These are phyloP conservation scores for Zaprionus obscuricornis DNA, from an alignment of 2,888 invertebrate genomes.

Conservation along the genomic window DNA sequence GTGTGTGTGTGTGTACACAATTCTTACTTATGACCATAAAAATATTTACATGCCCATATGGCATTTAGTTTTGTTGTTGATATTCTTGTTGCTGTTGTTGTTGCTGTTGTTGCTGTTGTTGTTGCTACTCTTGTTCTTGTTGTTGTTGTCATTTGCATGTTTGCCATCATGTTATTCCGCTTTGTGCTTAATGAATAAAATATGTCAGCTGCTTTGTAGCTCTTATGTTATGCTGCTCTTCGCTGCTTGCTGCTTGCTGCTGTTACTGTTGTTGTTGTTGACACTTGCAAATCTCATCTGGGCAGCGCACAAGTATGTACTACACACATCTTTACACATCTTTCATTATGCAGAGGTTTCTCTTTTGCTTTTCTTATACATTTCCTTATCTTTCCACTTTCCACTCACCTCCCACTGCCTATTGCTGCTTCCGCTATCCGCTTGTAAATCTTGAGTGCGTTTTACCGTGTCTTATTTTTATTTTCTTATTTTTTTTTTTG, in stretches of 20 bases:
- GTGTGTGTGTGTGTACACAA: constrained; percentile 53
- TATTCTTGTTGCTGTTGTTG: constrained; percentile 32
- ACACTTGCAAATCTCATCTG: constrained; percentile 65
- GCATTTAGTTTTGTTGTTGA: constrained; percentile 48
- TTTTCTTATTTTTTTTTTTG: too few relatives aligned
- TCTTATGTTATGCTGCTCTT: background rate
- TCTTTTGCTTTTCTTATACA: too few relatives aligned
- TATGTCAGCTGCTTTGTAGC: constrained; percentile 71
- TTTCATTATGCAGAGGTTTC: constrained; percentile 41
- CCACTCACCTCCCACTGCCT: constrained; percentile 1
- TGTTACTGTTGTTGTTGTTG: constrained; percentile 43
- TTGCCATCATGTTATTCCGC: constrained; percentile 57
- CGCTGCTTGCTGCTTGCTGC: constrained; percentile 6
- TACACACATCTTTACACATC: constrained; percentile 48
- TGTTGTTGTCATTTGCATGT: constrained; percentile 75
- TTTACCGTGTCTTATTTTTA: too few relatives aligned
- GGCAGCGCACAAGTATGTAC: constrained; percentile 53
- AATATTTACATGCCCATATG: constrained; percentile 74
- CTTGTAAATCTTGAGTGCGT: too few relatives aligned
- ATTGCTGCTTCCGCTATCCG: constrained; percentile 28
- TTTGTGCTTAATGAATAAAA: constrained; percentile 77
- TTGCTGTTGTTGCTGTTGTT: constrained; percentile 5
- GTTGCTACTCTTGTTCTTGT: too few relatives aligned
- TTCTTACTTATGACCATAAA: constrained; percentile 79
- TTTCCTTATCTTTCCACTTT: too few relatives aligned